A percentile compares a stretch with the other conserved stretches of the same genome.
Conservation (phyloP, 2,113 vertebrate species). For the Tinamus guttatus region DNA sequence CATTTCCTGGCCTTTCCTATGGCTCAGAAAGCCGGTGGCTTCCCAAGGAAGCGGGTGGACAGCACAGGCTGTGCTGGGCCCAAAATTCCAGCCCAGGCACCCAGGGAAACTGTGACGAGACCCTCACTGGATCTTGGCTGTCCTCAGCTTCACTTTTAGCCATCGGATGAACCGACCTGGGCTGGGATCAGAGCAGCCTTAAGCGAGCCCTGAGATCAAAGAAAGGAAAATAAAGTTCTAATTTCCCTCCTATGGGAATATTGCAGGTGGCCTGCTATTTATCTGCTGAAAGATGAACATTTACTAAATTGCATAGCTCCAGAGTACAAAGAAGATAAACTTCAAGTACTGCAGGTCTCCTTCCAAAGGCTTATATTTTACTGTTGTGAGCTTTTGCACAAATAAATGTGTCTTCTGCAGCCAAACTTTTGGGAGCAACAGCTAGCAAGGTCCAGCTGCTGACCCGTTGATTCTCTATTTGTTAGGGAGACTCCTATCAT, state of each 20-base stretch:
- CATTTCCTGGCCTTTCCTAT: background rate
- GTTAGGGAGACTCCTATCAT: background rate
- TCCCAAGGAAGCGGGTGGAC: background rate
- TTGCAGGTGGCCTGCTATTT: background rate
- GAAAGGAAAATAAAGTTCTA: background rate
- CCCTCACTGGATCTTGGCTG: background rate
- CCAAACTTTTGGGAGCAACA: background rate
- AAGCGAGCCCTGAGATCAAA: background rate
- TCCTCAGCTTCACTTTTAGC: background rate
- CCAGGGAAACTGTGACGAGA: background rate
- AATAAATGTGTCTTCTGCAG: background rate
- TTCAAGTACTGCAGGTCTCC: background rate
- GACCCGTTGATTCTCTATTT: background rate
- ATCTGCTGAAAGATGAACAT: background rate
- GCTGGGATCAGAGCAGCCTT: background rate
- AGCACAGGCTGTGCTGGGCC: background rate
- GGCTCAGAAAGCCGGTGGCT: background rate
- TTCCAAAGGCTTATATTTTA: background rate
- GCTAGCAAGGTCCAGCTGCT: background rate
- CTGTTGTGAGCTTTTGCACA: background rate
- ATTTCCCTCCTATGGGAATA: background rate
- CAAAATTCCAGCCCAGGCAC: background rate
- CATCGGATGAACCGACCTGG: background rate
- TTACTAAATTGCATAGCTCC: background rate
- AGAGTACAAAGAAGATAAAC: background rate